A percentile compares a stretch with the other conserved stretches of the same genome.
phyloP scores from a whole-genome alignment of 1,140 invertebrate genomes.

The Drosophila cardini region DNA sequence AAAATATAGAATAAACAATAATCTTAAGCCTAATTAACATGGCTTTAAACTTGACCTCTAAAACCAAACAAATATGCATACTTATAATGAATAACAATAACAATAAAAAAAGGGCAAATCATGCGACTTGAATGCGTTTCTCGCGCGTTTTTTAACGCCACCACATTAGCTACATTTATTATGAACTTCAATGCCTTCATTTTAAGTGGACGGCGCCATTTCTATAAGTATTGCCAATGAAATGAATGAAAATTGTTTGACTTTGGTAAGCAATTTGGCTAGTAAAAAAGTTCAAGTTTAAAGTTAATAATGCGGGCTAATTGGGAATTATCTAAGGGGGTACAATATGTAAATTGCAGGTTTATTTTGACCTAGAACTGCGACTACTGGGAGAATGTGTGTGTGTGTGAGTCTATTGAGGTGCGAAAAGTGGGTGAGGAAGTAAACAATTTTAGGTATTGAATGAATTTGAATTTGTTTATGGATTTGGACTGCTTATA shows the following conservation, averaged over 20 bases:
- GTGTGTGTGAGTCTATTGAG: conserved; percentile 33
- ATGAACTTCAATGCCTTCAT: conserved; percentile 60
- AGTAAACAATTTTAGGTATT: conserved; percentile 61
- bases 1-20: conserved; percentile 17
- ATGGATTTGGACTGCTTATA: conserved; percentile 25
- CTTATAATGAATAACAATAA: conserved; percentile 15
- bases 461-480: conserved; percentile 13
- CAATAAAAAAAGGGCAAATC: conserved; percentile 39
- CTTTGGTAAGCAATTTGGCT: conserved; percentile 21
- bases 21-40: conserved; percentile 9
- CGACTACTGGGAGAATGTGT: conserved; percentile 52
- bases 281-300: conserved; percentile 72
- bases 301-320: conserved; percentile 71
- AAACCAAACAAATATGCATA: conserved; percentile 23
- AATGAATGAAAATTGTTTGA: conserved; percentile 31
- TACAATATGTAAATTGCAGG: conserved; percentile 69
- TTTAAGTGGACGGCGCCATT: conserved; percentile 35
- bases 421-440: conserved; percentile 74
- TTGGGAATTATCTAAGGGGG: conserved; percentile 63
- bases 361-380: conserved; percentile 65
- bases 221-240: conserved; percentile 32
- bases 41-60: conserved; percentile 45
- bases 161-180: conserved; percentile 19
- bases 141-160: conserved; percentile 40
- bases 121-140: conserved; percentile 42